Percentiles rank a stretch among this genome's conserved stretches.
Conservation (phyloP, 2,888 invertebrate genomes). For the Xylophagus ater region DNA sequence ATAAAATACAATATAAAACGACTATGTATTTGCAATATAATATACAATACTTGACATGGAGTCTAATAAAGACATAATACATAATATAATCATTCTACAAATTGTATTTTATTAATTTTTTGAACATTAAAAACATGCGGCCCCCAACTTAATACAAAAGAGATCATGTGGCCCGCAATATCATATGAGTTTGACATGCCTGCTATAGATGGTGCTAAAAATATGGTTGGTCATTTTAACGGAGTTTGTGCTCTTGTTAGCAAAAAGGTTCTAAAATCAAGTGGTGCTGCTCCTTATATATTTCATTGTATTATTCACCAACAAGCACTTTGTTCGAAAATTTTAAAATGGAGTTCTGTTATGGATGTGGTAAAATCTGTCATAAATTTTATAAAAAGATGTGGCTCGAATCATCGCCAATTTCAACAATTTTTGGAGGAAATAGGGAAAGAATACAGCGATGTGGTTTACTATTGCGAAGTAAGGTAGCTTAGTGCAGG, state of each 20-base stretch:
- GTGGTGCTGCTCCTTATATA: slow-evolving; percentile 4
- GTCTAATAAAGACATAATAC: too few relatives aligned
- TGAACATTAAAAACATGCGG: too few relatives aligned
- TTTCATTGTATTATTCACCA: slow-evolving; percentile 5
- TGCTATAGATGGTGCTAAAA: slow-evolving; percentile 7
- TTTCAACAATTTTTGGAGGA: slow-evolving; percentile 6
- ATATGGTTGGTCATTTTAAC: slow-evolving; percentile 7
- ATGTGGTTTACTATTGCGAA: slow-evolving; percentile 3
- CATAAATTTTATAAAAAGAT: slow-evolving; percentile 4
- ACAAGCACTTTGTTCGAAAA: slow-evolving; percentile 5
- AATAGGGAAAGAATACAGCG: slow-evolving; percentile 3
- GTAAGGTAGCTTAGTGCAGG: slow-evolving; percentile 5
- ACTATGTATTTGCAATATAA: too few relatives aligned
- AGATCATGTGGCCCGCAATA: too few relatives aligned
- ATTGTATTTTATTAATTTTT: too few relatives aligned
- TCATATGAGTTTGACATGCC: too few relatives aligned
- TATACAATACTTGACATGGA: too few relatives aligned
- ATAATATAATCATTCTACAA: too few relatives aligned
- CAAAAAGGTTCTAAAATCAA: slow-evolving; percentile 3
- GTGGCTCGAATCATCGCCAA: slow-evolving; percentile 4
- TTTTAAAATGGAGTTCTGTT: slow-evolving; percentile 3
- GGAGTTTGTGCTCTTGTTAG: slow-evolving; percentile 6
- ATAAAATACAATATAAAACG: too few relatives aligned
- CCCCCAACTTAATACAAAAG: too few relatives aligned
- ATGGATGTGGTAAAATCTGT: slow-evolving; percentile 5